A percentile compares a stretch with the other conserved stretches of the same genome.
Conservation (phyloP, 1,140 invertebrate species). For the Sitophilus oryzae region DNA sequence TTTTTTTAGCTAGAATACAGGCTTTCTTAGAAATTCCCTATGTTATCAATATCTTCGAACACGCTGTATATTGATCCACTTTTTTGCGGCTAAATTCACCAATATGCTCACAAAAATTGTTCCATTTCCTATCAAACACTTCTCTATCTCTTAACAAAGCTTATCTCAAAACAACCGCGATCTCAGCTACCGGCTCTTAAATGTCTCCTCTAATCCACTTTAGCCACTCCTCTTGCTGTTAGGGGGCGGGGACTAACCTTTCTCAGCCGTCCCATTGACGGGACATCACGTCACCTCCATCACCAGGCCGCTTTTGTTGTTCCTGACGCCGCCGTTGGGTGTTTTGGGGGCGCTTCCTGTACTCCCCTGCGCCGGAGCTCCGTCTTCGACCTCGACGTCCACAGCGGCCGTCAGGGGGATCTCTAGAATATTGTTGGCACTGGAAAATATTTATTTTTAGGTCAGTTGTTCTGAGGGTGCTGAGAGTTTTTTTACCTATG, state of each 20-base stretch:
- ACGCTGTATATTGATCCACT: too few species aligned
- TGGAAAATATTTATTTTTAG: slow-evolving; percentile 25
- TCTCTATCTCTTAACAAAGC: background rate
- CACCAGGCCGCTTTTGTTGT: slow-evolving; percentile 39
- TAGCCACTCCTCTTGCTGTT: slow-evolving; percentile 8
- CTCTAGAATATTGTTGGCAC: slow-evolving; percentile 44
- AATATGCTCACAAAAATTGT: background rate
- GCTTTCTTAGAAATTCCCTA: too few species aligned
- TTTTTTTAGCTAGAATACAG: too few species aligned
- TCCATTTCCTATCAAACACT: background rate
- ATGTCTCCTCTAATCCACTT: background rate
- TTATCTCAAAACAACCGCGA: background rate
- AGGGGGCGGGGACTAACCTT: slow-evolving; percentile 11
- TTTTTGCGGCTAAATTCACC: background rate
- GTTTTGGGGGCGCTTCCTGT: background rate
- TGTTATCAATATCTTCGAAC: too few species aligned
- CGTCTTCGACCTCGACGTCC: slow-evolving; percentile 25
- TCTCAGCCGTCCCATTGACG: slow-evolving; percentile 18
- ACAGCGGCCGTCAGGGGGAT: slow-evolving; percentile 39
- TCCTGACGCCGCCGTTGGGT: slow-evolving; percentile 16
- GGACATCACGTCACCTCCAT: slow-evolving; percentile 45
- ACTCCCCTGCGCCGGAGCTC: background rate
- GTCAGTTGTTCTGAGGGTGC: background rate
- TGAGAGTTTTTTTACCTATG: slow-evolving; percentile 36
- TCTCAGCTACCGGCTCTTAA: background rate